Evolutionary conservation across 2,888 invertebrate genomes (phyloP).

Genomic region (Rhaphigaster nebulosa): DNA sequence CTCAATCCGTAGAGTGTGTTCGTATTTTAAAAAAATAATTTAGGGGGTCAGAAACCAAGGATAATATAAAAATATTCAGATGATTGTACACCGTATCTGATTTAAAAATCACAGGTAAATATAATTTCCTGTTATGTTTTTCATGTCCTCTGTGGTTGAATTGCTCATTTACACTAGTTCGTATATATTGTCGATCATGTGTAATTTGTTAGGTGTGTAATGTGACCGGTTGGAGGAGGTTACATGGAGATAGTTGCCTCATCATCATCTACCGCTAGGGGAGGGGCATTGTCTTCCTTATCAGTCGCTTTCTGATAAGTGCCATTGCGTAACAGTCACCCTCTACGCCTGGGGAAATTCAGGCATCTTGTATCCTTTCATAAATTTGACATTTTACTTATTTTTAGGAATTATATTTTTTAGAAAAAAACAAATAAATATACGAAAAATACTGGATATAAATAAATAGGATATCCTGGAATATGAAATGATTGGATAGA

Average conservation of each 20-base stretch:
- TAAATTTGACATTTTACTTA: neutral
- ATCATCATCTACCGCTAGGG: neutral
- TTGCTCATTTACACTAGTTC: neutral
- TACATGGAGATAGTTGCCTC: neutral
- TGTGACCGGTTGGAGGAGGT: neutral
- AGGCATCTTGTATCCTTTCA: neutral
- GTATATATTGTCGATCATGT: neutral
- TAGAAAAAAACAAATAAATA: too few species aligned
- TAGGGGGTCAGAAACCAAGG: too few species aligned
- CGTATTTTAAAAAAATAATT: too few species aligned
- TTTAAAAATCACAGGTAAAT: too few species aligned
- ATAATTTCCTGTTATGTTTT: too few species aligned
- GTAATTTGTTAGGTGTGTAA: neutral
- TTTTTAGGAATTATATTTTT: too few species aligned
- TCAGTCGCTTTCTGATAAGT: neutral
- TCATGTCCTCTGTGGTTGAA: neutral
- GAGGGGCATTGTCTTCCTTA: neutral
- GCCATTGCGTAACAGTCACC: neutral
- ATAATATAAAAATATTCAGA: too few species aligned
- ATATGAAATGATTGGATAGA: too few species aligned
- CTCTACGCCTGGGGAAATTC: neutral
- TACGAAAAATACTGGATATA: too few species aligned
- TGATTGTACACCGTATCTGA: too few species aligned
- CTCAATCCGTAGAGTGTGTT: too few species aligned
- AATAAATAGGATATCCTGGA: too few species aligned